Percentiles rank a stretch among this genome's conserved stretches.
Conservation (phyloP, 92 coral and sea anemone genomes). For the Muricea muricata region DNA sequence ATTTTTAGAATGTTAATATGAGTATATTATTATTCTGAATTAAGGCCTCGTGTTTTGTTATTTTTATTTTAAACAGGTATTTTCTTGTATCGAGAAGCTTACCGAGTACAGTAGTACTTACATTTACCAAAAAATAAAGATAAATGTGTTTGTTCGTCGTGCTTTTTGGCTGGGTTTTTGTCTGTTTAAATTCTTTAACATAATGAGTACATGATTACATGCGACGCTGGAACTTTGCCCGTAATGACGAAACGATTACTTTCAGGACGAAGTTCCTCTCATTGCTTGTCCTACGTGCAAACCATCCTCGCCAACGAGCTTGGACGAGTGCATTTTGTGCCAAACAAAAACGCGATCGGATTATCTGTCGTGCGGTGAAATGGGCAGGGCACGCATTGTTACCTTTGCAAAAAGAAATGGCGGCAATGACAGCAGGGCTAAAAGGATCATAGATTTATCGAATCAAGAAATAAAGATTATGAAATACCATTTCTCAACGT, state of each 20-base stretch:
- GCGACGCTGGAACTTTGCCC: background rate
- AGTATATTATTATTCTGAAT: background rate
- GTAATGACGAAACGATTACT: too few relatives aligned
- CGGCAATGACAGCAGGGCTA: background rate
- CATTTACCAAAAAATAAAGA: background rate
- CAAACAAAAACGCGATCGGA: background rate
- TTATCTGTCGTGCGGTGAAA: background rate
- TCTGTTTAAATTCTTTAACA: background rate
- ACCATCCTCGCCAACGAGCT: background rate
- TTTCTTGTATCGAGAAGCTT: background rate
- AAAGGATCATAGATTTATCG: background rate
- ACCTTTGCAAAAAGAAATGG: background rate
- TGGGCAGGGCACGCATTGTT: background rate
- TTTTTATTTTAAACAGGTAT: background rate
- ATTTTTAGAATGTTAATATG: background rate
- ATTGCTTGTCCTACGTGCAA: background rate
- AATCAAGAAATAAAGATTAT: background rate
- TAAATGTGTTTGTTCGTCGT: background rate
- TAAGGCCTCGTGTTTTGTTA: background rate
- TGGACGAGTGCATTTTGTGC: background rate
- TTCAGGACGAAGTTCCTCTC: background rate
- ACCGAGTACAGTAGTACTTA: too few relatives aligned
- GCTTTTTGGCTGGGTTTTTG: background rate
- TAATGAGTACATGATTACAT: background rate
- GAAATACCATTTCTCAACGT: constrained; percentile 11